phyloP scores from a whole-genome alignment of 2,888 invertebrate genomes.

The Synergus laeviventris region DNA sequence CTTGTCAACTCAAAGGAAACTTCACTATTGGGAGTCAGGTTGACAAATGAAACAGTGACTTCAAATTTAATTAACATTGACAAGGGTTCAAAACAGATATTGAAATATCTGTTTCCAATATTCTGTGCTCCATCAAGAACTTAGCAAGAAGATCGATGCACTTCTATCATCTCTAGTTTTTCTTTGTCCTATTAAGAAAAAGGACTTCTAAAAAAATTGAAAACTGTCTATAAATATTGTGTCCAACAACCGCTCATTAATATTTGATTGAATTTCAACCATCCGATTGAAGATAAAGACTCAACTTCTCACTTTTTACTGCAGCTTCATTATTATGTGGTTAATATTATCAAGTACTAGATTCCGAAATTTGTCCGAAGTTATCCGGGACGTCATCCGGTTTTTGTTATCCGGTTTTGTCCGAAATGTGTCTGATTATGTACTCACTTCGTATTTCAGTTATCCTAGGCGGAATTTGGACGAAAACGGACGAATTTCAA shows the following conservation, averaged over 20 bases:
- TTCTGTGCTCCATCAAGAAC: not conserved
- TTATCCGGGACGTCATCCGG: too few relatives aligned
- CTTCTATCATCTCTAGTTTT: not conserved
- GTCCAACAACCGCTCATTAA: not conserved
- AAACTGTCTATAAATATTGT: not conserved
- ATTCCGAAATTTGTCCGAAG: too few relatives aligned
- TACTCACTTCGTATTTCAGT: too few relatives aligned
- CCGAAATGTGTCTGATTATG: too few relatives aligned
- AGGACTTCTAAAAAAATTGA: not conserved
- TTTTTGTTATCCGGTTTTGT: too few relatives aligned
- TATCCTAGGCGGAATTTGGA: too few relatives aligned
- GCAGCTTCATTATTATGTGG: not conserved
- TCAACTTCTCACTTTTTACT: not conserved
- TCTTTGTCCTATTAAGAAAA: not conserved
- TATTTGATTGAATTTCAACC: not conserved
- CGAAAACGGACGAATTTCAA: too few relatives aligned
- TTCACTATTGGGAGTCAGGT: not conserved
- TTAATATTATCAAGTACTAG: not conserved
- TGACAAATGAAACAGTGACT: conserved; percentile 22
- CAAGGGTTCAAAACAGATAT: conserved; percentile 25
- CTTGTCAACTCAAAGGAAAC: not conserved
- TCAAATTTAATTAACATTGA: conserved; percentile 29
- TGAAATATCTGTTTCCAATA: conserved; percentile 38
- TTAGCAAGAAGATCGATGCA: conserved; percentile 11
- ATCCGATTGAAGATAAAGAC: not conserved